Evolutionary conservation across 2,797 vertebrate genomes (phyloP), one percentile per base, ranked within the genome.

Genomic region (Paratrypauchen microcephalus): DNA sequence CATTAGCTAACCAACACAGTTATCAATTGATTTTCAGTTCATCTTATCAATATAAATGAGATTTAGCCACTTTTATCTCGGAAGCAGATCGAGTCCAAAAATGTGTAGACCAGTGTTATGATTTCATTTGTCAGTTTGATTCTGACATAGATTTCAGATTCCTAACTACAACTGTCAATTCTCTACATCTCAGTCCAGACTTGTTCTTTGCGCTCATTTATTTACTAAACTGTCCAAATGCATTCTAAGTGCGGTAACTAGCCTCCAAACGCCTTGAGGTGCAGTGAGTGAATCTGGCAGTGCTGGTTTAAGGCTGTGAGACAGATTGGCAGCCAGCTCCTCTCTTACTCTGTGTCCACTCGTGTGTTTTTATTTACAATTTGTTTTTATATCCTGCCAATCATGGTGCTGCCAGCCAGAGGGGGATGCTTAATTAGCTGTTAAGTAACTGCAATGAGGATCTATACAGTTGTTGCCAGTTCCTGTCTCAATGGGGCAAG

Each of bases 261-360:
- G 48, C 72, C 79, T 79, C 66, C 30, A 54, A 73, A 54, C 21
- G 83, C 77, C 83, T 74, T 52, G 39, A 83, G 85, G 72, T 72
- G 47, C 67, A 62, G 23, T 23, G 70, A 75, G 68, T 50, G 55
- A 76, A 80, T 50, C 69, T 41, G 65, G 67, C 65, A 39, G 71
- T 6, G 73, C 36, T 21, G 70, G 48, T 2, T 78, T 65, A 72
- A 76, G 66, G 73, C 71, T 69, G 56, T 63, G 24, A 6, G 65
- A 70, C 64, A 63, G 56, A 72, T 64, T 36, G 59, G 66, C 70
- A 74, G 59, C 60, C 64, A 73, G 68, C 79, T 55, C 39, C 57
- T 73, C 65, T 77, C 57, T 57, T 67, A 71, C 48, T 70, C 66
- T 61, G 54, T n/a, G 65, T 69, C 64, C 69, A 59, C 66, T 47